phyloP scores from a whole-genome alignment of 2,113 vertebrate genomes.

The Pollachius pollachius region DNA sequence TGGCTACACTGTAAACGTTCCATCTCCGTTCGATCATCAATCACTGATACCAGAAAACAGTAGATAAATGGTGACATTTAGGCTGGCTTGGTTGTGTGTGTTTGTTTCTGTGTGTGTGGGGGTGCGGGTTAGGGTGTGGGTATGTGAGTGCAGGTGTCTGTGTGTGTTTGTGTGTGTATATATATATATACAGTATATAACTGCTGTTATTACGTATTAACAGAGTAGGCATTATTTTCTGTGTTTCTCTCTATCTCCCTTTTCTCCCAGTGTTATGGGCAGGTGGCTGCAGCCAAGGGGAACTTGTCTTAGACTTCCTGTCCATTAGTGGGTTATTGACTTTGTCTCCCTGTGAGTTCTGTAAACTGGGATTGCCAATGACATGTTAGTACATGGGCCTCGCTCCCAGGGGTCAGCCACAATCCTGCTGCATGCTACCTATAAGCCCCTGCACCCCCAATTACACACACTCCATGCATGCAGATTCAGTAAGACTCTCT shows the following conservation, averaged over 20 bases:
- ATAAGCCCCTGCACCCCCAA: conserved; percentile 28
- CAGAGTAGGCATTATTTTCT: conserved; percentile 18
- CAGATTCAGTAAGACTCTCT: not conserved
- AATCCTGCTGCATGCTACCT: conserved; percentile 49
- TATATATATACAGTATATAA: conserved; percentile 12
- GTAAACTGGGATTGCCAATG: conserved; percentile 62
- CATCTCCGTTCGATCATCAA: conserved; percentile 50
- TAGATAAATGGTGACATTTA: conserved; percentile 32
- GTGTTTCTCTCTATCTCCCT: not conserved
- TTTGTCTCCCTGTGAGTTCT: conserved; percentile 46
- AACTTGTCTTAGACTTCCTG: conserved; percentile 47
- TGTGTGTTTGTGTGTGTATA: not conserved
- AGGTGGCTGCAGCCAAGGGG: conserved; percentile 5
- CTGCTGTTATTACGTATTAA: conserved; percentile 1
- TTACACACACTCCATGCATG: conserved; percentile 55
- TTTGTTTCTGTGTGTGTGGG: conserved; percentile 4
- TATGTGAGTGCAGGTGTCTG: not conserved
- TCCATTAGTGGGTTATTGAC: conserved; percentile 62
- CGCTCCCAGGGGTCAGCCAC: conserved; percentile 53
- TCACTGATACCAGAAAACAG: conserved; percentile 29
- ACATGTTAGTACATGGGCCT: conserved; percentile 44
- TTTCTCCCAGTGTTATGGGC: no score
- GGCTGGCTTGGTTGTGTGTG: conserved; percentile 22
- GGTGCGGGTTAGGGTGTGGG: not conserved
- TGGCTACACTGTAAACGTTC: conserved; percentile 41